These are phyloP conservation scores for Sebastes wilsoni DNA, from an alignment of 2,797 vertebrate genomes.

Conservation along the genomic window DNA sequence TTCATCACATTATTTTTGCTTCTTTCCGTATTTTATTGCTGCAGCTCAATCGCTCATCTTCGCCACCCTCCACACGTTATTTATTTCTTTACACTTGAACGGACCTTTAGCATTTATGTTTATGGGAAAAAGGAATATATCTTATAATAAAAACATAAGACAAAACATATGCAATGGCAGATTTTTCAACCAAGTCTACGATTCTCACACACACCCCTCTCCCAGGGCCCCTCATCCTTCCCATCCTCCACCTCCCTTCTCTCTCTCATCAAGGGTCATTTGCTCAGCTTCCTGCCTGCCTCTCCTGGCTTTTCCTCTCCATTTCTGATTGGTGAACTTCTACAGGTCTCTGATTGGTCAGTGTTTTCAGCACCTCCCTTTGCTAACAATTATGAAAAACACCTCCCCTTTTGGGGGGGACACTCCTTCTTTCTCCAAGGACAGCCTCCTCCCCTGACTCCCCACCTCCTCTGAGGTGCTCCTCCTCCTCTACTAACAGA, in stretches of 20 bases:
- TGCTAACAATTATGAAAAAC: neutral
- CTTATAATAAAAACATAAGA: slow-evolving; percentile 35
- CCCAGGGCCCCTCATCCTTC: slow-evolving; percentile 48
- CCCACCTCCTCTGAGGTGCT: slow-evolving; percentile 6
- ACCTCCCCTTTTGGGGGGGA: slow-evolving; percentile 21
- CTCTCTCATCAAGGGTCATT: slow-evolving; percentile 78
- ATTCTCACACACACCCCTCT: slow-evolving; percentile 9
- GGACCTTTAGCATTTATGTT: slow-evolving; percentile 20
- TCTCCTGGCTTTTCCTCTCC: slow-evolving; percentile 32
- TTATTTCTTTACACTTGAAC: slow-evolving; percentile 40
- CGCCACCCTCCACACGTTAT: neutral
- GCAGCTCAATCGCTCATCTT: slow-evolving; percentile 17
- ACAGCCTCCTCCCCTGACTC: neutral
- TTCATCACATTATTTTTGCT: neutral
- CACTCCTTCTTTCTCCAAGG: slow-evolving; percentile 33
- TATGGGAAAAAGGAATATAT: slow-evolving; percentile 32
- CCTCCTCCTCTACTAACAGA: slow-evolving; percentile 20
- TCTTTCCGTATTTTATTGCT: slow-evolving; percentile 13
- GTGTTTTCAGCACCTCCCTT: slow-evolving; percentile 20
- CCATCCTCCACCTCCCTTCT: slow-evolving; percentile 51
- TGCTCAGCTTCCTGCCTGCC: slow-evolving; percentile 71
- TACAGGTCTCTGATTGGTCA: slow-evolving; percentile 54
- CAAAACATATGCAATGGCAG: slow-evolving; percentile 28
- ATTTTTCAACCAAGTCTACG: slow-evolving; percentile 23
- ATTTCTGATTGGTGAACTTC: slow-evolving; percentile 58